Evolutionary conservation across 2,113 vertebrate species (phyloP), one percentile per base, ranked within the genome.

Genomic region (Calypte anna): DNA sequence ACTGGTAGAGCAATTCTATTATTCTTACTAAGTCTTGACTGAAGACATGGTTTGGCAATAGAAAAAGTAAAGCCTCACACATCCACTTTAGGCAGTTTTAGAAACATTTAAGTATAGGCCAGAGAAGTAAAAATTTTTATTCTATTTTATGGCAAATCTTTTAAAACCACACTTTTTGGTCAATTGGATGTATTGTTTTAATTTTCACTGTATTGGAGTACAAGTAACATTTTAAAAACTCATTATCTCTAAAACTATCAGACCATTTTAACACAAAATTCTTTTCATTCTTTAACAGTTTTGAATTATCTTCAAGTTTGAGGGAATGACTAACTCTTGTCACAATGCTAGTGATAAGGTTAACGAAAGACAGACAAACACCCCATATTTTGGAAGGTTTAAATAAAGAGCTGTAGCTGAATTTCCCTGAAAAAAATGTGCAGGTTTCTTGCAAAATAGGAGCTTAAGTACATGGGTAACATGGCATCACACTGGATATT

Each of bases 171-270:
- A 0, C 55, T 58, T 62, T 81, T 69, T 44, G 1, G 0, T 53
- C 76, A 82, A 10, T 6, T n/a, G 57, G 57, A 54, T 58, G 7
- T 13, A 31, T 76, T 81, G 82, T 80, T 63, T 88, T 69, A 57
- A 70, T 81, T 54, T 7, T 2, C 51, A 63, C 8, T 13, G 22
- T 51, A 80, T 22, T 0, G 3, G 3, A 69, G 11, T 23, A 61
- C n/a, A 88, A 88, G 15, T 46, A 61, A 13, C 8, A 69, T 54
- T 86, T 88, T n/a, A 81, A 88, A 88, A 91, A 58, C 12, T 79
- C 46, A 36, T 40, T 85, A 55, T 20, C 14, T 61, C n/a, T 64
- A 44, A 76, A 76, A 82, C 21, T 46, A 58, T 10, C 30, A 53
- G 40, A 73, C 36, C 5, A 62, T 46, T 82, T 61, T 44, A 80